phyloP scores from a whole-genome alignment of 1,140 invertebrate species.

The Sitobion miscanthi region DNA sequence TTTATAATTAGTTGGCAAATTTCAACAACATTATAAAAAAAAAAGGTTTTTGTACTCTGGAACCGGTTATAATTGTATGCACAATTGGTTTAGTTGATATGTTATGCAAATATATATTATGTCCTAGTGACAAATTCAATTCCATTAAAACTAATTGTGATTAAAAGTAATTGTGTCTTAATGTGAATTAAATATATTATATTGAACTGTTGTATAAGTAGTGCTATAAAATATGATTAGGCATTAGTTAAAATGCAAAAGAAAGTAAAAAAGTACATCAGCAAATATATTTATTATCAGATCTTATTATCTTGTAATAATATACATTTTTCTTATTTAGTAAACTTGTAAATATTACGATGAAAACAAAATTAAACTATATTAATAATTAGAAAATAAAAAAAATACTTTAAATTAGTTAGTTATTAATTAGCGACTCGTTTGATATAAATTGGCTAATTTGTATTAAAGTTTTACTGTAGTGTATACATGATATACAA shows the following conservation, averaged over 20 bases:
- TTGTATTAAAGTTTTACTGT: not conserved
- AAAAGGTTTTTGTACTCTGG: not conserved
- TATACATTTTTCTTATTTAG: not conserved
- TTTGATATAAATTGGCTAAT: not conserved
- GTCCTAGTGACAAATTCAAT: not conserved
- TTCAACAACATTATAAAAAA: not conserved
- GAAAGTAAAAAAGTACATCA: not conserved
- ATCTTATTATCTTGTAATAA: not conserved
- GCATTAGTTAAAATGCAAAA: not conserved
- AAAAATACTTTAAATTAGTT: not conserved
- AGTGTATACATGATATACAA: not conserved
- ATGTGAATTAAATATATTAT: slow-evolving; percentile 7
- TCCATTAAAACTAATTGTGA: not conserved
- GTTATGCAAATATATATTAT: not conserved
- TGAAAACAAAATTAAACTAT: not conserved
- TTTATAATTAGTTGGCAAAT: not conserved
- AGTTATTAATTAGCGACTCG: not conserved
- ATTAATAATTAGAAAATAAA: too few relatives aligned
- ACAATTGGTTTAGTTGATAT: not conserved
- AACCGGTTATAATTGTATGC: slow-evolving; percentile 21
- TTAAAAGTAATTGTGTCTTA: not conserved
- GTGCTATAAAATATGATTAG: not conserved
- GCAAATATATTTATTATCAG: not conserved
- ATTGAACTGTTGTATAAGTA: not conserved
- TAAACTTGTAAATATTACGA: not conserved